Evolutionary conservation across 2,797 vertebrate species (phyloP), one percentile per base, ranked within the genome.

Genomic region (Darevskia nairensis): DNA sequence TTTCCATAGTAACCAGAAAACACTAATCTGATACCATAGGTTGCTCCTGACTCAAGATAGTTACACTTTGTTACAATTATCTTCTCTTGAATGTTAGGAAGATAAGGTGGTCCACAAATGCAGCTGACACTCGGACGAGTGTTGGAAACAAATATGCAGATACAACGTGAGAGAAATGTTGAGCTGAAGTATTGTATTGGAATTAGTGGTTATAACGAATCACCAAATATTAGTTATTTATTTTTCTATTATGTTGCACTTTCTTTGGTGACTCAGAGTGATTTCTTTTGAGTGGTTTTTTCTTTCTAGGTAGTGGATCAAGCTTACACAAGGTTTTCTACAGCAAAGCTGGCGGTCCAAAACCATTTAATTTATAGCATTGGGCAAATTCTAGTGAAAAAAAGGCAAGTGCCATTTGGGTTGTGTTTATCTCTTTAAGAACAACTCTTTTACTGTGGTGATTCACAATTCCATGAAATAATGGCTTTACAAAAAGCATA

Each of bases 1-100:
- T 87, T 75, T 23, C 86, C 71, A 64, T 82, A 35, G 86, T 75
- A 87, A 87, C 79, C 35, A 32, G 79, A 76, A 87, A 75, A 32
- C 72, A 35, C 55, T 82, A 39, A 13, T 76, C 55, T 32, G 59
- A 35, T 82, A 7, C 13, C 21, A 75, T 15, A 35, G 39, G 29
- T 19, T 66, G 86, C 69, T 66, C 59, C 71, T 35, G 55, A 74
- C 50, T 75, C 64, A 29, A 27, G 19, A 84, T 23, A 64, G 55
- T 21, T 85, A 59, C 76, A 76, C 15, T n/a, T 81, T 25, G 23
- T 74, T 59, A 15, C 27, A 46, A 4, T 75, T 10, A n/a, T 66
- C 79, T 23, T 66, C 21, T 76, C 35, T 23, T 46, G 27, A 19
- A 21, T 9, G 61, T 87, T 64, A n/a, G 35, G 39, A 82, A 64